Conservation (phyloP, 2,113 vertebrate genomes). For the Corydoras sp. region DNA sequence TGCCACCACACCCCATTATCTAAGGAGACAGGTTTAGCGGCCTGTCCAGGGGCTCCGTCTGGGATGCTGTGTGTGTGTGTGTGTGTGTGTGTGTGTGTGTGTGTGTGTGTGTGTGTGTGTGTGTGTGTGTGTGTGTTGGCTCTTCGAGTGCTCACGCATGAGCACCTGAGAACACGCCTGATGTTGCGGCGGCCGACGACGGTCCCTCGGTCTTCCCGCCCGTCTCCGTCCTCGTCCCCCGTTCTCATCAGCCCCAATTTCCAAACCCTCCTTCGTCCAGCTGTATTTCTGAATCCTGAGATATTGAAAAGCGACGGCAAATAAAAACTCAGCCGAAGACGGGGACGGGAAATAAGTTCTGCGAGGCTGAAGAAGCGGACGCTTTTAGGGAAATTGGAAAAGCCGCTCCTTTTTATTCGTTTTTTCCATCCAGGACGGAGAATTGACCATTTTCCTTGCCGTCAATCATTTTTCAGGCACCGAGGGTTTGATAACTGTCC, state of each 20-base stretch:
- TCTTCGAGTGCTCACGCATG: conserved; percentile 1
- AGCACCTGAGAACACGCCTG: conserved; percentile 14
- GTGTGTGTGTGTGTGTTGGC: not conserved
- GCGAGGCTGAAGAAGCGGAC: not conserved
- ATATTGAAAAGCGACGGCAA: conserved; percentile 17
- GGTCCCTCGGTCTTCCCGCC: no score
- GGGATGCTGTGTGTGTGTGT: conserved; percentile 4
- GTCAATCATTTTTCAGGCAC: conserved; percentile 22
- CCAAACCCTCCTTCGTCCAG: not conserved
- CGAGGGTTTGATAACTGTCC: conserved; percentile 15
- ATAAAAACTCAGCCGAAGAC: conserved; percentile 14
- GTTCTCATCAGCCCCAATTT: conserved; percentile 5
- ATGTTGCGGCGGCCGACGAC: not conserved
- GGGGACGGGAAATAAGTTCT: conserved; percentile 19
- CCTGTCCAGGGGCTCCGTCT: conserved; percentile 37
- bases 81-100: not conserved
- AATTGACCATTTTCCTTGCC: conserved; percentile 34
- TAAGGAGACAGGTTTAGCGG: conserved; percentile 47
- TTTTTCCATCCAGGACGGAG: not conserved
- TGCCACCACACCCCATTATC: conserved; percentile 47
- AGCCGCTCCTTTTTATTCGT: not conserved
- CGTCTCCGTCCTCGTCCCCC: conserved; percentile 5
- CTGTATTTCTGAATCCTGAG: conserved; percentile 2
- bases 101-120: conserved; percentile 12
- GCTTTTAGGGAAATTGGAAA: conserved; percentile 15